Evolutionary conservation across 2,888 invertebrate species (phyloP), one percentile per base, ranked within the genome.

Genomic region (Blastobasis lacticolella): DNA sequence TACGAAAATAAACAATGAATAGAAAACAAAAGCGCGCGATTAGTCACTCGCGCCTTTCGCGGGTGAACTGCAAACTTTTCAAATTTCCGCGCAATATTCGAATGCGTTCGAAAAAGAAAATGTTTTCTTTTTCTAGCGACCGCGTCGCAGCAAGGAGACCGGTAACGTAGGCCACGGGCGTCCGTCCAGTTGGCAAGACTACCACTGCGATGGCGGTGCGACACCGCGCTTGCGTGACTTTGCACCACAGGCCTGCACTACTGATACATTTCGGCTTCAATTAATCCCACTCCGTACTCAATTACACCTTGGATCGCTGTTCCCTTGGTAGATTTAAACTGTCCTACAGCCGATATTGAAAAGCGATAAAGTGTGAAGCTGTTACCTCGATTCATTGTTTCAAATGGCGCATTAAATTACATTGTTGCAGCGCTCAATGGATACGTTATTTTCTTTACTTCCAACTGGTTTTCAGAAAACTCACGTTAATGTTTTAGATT

Each of bases 261-360:
- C 66, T 81, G 81, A 83, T 86, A 86, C 80, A 83, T 83, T 86
- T 82, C 81, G 79, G 79, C 81, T 78, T 82, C 82, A 87, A 87
- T 86, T 87, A 87, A 86, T 86, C 75, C 75, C 69, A 69, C 75
- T 77, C 73, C 73, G 73, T 78, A 78, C 81, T 83, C 78, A 78
- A 85, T 87, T 86, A 83, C 77, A 81, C 71, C 72, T 76, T 73
- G 71, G 62, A 68, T 68, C 70, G 62, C 54, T 65, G 64, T 57
- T 68, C 60, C 60, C 67, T 59, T 63, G 60, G 63, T 67, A 60
- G 57, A 59, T 55, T 61, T 66, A 61, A 71, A 67, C 62, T 59
- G 64, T 64, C 66, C 46, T 23, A 49, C 43, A 50, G 43, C 7
- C 37, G 46, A 46, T 50, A 52, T 54, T 55, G 50, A 54, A 52